Evolutionary conservation across 2,113 vertebrate genomes (phyloP).

Genomic region (Vulpes vulpes): DNA sequence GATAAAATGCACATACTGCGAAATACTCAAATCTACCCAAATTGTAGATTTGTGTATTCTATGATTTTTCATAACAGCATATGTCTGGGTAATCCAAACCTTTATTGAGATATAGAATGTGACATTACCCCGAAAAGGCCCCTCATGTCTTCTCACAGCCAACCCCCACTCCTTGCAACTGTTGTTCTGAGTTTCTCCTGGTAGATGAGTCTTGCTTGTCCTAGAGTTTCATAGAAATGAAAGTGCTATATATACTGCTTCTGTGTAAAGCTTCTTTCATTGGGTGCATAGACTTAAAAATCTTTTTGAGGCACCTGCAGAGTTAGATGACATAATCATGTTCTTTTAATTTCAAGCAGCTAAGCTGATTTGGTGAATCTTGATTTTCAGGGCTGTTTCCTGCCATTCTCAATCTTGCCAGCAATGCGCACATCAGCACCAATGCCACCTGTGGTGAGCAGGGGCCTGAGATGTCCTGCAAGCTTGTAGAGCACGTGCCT

Average conservation of each 20-base stretch:
- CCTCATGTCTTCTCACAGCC: neutral
- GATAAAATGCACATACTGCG: neutral
- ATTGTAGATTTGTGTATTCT: neutral
- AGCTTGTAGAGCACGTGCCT: constrained; percentile 97
- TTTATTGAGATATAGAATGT: neutral
- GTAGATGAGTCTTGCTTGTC: neutral
- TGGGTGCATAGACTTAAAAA: rapidly evolving
- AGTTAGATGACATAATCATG: neutral
- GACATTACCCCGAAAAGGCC: neutral
- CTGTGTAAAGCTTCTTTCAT: neutral
- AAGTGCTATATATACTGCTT: rapidly evolving
- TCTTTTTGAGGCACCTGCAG: neutral
- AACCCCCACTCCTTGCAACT: too few relatives aligned
- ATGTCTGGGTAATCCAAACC: neutral
- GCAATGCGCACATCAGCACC: constrained; percentile 93
- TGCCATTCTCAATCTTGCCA: constrained; percentile 96
- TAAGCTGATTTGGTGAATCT: rapidly evolving
- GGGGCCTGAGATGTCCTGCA: constrained; percentile 95
- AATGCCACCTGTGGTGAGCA: constrained; percentile 97
- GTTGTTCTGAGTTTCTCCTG: neutral
- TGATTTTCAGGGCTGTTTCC: constrained; percentile 94
- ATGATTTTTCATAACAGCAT: neutral
- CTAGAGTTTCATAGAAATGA: neutral
- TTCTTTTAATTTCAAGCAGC: neutral
- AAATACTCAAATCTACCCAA: neutral